Conservation (phyloP, 2,888 invertebrate species). For the Drosophila falleni region DNA sequence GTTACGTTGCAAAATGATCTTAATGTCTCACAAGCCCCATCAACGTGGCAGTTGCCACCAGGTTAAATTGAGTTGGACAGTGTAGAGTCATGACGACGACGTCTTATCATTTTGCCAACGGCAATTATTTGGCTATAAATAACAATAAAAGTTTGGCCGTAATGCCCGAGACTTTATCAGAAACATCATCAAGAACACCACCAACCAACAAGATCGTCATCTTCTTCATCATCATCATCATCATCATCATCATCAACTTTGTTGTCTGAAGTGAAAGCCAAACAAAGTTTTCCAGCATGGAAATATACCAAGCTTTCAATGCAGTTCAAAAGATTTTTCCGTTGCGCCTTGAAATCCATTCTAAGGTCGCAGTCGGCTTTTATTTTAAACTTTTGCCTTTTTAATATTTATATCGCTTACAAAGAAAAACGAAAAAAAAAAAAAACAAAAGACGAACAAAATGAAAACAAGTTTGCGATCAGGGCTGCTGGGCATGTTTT, state of each 20-base stretch:
- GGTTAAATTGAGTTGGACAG: neutral
- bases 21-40: constrained; percentile 24
- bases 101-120: constrained; percentile 49
- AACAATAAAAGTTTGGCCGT: constrained; percentile 68
- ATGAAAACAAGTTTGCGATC: constrained; percentile 53
- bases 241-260: neutral
- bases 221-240: constrained; percentile 4
- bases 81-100: constrained; percentile 28
- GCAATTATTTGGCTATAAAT: constrained; percentile 73
- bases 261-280: constrained; percentile 33
- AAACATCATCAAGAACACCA: constrained; percentile 20
- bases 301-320: constrained; percentile 47
- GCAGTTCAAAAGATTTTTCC: constrained; percentile 36
- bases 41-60: constrained; percentile 42
- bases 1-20: constrained; percentile 44
- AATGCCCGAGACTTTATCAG: constrained; percentile 48
- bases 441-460: constrained; percentile 32
- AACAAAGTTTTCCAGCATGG: constrained; percentile 37
- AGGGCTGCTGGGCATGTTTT: constrained; percentile 38
- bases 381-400: constrained; percentile 24
- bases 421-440: constrained; percentile 4
- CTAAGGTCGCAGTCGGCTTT: constrained; percentile 47
- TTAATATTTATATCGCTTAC: constrained; percentile 30
- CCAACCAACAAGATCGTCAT: constrained; percentile 8
- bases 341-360: constrained; percentile 52